These are phyloP conservation scores for Drosophila mauritiana DNA, from an alignment of 1,140 invertebrate genomes.

Conservation along the genomic window DNA sequence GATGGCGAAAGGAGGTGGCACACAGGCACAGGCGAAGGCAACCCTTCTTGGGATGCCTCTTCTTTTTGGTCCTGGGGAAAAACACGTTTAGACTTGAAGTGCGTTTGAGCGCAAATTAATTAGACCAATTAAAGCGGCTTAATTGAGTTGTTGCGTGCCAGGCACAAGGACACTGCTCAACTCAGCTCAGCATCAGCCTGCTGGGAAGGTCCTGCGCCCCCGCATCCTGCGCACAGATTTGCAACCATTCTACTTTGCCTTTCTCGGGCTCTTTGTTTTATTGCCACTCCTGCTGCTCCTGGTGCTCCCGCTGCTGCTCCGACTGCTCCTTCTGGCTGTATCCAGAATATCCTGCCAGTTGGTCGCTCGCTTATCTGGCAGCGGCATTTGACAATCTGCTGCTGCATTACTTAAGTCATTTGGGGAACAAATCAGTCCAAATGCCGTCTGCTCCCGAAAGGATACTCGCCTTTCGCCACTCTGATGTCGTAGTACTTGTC, in stretches of 20 bases:
- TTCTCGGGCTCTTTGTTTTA: slow-evolving; percentile 43
- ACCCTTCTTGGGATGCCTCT: slow-evolving; percentile 53
- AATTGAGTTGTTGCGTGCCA: slow-evolving; percentile 82
- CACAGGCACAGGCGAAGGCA: slow-evolving; percentile 18
- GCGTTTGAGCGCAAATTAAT: slow-evolving; percentile 84
- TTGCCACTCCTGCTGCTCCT: slow-evolving; percentile 9
- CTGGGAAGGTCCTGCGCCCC: slow-evolving; percentile 8
- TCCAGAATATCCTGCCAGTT: neutral
- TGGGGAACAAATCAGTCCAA: slow-evolving; percentile 55
- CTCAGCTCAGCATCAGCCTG: slow-evolving; percentile 19
- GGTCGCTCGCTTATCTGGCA: slow-evolving; percentile 35
- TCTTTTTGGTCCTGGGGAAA: slow-evolving; percentile 52
- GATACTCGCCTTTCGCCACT: slow-evolving; percentile 5
- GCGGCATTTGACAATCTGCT: slow-evolving; percentile 54
- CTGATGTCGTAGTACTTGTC: slow-evolving; percentile 7
- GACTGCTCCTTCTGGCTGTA: too few relatives aligned
- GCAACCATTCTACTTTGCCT: slow-evolving; percentile 49
- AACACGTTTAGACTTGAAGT: slow-evolving; percentile 80
- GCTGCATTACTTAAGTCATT: slow-evolving; percentile 66
- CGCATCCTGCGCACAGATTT: slow-evolving; percentile 40
- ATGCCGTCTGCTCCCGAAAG: slow-evolving; percentile 15
- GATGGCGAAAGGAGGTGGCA: slow-evolving; percentile 4
- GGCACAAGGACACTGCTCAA: slow-evolving; percentile 60
- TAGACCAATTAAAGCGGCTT: slow-evolving; percentile 84
- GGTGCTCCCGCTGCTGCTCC: neutral